phyloP scores from a whole-genome alignment of 2,888 invertebrate species.

The Agrilus mali region DNA sequence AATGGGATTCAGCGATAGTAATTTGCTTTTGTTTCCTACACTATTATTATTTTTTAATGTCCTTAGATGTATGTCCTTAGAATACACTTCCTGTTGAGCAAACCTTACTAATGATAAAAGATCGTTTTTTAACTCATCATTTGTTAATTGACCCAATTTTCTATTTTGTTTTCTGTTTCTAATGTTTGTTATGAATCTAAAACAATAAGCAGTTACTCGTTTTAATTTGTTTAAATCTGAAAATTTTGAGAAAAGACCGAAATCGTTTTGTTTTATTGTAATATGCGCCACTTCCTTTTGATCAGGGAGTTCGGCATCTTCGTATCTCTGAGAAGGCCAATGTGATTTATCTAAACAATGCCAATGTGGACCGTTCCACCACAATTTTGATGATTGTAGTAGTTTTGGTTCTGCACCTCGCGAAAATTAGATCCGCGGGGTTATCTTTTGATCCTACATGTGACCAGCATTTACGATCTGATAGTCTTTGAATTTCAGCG shows the following conservation, averaged over 20 bases:
- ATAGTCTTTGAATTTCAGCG: conserved; percentile 6
- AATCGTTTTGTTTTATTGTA: too few species aligned
- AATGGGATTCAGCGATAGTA: too few species aligned
- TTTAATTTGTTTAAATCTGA: conserved; percentile 3
- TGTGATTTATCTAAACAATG: too few species aligned
- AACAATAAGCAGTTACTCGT: conserved; percentile 4
- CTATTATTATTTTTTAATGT: too few species aligned
- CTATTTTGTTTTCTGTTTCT: too few species aligned
- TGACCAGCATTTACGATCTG: conserved; percentile 5
- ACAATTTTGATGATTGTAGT: background rate
- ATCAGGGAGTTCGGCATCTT: too few species aligned
- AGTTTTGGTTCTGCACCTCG: conserved; percentile 3
- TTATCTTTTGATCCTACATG: conserved; percentile 7
- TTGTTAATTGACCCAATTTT: too few species aligned
- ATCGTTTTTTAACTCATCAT: too few species aligned
- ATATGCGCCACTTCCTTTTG: background rate
- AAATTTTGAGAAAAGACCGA: background rate
- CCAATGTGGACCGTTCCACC: conserved; percentile 7
- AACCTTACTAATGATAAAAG: too few species aligned
- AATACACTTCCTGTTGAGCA: background rate
- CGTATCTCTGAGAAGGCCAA: too few species aligned
- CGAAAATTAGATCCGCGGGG: conserved; percentile 8
- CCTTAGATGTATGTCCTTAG: background rate
- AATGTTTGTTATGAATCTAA: conserved; percentile 3
- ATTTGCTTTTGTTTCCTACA: too few species aligned